Evolutionary conservation across 2,797 vertebrate genomes (phyloP), one percentile per base, ranked within the genome.

Genomic region (Cyprinella venusta): DNA sequence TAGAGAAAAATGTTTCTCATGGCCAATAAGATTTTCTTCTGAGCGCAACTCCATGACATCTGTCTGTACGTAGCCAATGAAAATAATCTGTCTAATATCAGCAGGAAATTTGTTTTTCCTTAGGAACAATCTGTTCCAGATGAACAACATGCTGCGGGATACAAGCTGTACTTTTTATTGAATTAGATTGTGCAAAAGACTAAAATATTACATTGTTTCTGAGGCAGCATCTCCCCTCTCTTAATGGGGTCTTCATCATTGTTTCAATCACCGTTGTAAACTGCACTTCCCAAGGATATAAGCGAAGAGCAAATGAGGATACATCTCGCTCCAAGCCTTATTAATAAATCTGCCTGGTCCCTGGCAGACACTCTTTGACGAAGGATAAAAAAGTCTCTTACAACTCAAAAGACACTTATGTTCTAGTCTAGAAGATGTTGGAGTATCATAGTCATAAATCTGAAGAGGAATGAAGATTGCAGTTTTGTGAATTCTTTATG

Each of bases 291-390:
- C 69, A 67, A 71, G 79, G 69, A 75, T 50, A 63, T 70, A 77
- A 68, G 59, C 6, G 24, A 21, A 72, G 76, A 83, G 45, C 67
- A 79, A 86, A 86, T 76, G 56, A 83, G 86, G 76, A 75, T 77
- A 40, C 65, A 40, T 85, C 75, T 83, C 61, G 69, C 64, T 80
- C 36, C 64, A n/a, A 81, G 77, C 33, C 54, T 82, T 85, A 36
- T 84, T 86, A 82, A 82, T 80, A 79, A 76, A 86, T 84, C 79
- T 82, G 59, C 64, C 82, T 70, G 24, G 79, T 26, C 78, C 52
- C 70, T 86, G 81, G 74, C 64, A 78, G 40, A 70, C 65, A 70
- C 75, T 83, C 65, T 68, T 68, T 78, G 24, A 76, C 13, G 4
- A 78, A 52, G 65, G 30, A 70, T 83, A 59, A 71, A 83, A 83